Evolutionary conservation across 2,797 vertebrate species (phyloP).

Genomic region (Spinus olivaceus): DNA sequence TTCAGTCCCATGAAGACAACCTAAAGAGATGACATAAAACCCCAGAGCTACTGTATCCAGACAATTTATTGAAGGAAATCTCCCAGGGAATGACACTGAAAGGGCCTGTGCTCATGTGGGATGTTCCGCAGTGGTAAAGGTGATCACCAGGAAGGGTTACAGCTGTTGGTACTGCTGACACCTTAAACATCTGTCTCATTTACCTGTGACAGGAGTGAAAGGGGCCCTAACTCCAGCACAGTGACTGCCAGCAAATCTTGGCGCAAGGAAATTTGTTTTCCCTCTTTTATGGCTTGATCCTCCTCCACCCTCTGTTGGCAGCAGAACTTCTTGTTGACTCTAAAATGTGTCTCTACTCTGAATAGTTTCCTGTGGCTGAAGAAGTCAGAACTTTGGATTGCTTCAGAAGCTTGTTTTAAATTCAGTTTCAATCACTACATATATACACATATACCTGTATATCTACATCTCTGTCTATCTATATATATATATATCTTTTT

Average conservation of each 20-base stretch:
- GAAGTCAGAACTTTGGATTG: background rate
- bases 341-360: background rate
- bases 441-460: too few relatives aligned
- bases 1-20: background rate
- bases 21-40: background rate
- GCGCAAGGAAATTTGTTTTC: background rate
- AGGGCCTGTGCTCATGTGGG: background rate
- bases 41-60: background rate
- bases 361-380: background rate
- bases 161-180: background rate
- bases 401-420: background rate
- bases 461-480: background rate
- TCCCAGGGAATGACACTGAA: accelerated
- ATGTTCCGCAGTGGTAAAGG: background rate
- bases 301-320: background rate
- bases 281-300: background rate
- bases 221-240: background rate
- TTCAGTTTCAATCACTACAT: background rate
- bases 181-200: background rate
- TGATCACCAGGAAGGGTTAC: background rate
- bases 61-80: background rate
- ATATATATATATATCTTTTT: background rate
- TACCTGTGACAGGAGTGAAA: background rate
- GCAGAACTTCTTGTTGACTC: background rate
- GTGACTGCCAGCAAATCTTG: background rate